These are phyloP conservation scores for Euzetes globulus DNA, from an alignment of 2,888 invertebrate genomes.

Conservation along the genomic window DNA sequence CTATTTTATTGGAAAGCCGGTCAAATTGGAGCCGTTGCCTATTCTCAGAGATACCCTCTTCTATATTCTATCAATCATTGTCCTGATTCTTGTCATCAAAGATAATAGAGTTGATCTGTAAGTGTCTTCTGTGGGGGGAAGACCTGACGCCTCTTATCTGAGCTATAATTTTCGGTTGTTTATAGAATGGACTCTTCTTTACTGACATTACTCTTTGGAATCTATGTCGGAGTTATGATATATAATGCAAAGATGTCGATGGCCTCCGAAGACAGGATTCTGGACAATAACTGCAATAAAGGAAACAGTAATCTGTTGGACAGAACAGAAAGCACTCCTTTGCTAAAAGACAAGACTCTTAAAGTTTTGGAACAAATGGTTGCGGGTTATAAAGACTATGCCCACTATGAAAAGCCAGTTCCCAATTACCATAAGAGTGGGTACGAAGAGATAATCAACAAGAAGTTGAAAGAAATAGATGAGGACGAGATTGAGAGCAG, in stretches of 20 bases:
- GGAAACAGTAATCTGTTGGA: not conserved
- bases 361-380: not conserved
- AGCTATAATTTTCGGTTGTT: not conserved
- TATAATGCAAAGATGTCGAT: conserved; percentile 29
- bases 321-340: not conserved
- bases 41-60: conserved; percentile 31
- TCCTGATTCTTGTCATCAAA: conserved; percentile 32
- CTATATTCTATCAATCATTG: conserved; percentile 33
- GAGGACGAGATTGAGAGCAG: conserved; percentile 24
- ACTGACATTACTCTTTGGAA: conserved; percentile 28
- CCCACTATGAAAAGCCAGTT: not conserved
- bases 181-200: conserved; percentile 32
- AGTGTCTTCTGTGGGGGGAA: not conserved
- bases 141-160: no score
- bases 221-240: conserved; percentile 33
- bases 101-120: conserved; percentile 35
- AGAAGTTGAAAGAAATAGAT: not conserved
- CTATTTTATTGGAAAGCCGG: conserved; percentile 28
- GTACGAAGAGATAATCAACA: conserved; percentile 20
- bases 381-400: not conserved
- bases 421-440: not conserved
- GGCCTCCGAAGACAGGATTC: not conserved
- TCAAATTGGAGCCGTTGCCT: conserved; percentile 20
- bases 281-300: not conserved
- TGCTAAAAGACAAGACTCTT: not conserved